Percentiles rank a stretch among this genome's conserved stretches.
Evolutionary conservation across 2,797 vertebrate genomes (phyloP).

Genomic region (Melanotaenia boesemani): DNA sequence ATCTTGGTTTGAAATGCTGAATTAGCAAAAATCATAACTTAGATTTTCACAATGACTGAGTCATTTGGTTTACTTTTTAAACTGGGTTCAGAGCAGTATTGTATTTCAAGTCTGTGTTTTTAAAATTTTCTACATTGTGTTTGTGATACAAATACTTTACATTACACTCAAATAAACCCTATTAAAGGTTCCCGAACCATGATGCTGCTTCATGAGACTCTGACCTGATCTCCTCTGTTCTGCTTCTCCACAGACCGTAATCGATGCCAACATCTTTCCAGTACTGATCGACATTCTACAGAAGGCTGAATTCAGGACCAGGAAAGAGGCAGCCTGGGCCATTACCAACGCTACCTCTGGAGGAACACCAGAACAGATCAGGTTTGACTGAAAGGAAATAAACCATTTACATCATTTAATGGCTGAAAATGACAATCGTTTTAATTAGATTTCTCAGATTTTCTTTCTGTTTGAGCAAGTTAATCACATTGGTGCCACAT

Average conservation of each 20-base stretch:
- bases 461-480: not conserved
- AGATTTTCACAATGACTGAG: too few relatives aligned
- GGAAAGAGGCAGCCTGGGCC: constrained; percentile 99
- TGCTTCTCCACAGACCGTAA: constrained; percentile 87
- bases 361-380: constrained; percentile 96
- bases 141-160: too few relatives aligned
- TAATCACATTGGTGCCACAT: not conserved
- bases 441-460: not conserved
- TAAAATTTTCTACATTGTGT: too few relatives aligned
- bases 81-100: too few relatives aligned
- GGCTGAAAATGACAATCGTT: not conserved
- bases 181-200: not conserved
- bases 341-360: constrained; percentile 98
- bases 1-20: too few relatives aligned
- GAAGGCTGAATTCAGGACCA: constrained; percentile 97
- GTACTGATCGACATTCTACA: constrained; percentile 98
- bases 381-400: constrained; percentile 70
- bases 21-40: too few relatives aligned
- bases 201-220: not conserved
- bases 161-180: too few relatives aligned
- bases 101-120: too few relatives aligned
- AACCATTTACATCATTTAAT: not conserved
- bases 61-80: too few relatives aligned
- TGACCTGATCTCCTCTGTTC: not conserved
- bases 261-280: constrained; percentile 98